These are phyloP conservation scores for Crepidodera aurea DNA, from an alignment of 2,888 invertebrate genomes.

Conservation along the genomic window DNA sequence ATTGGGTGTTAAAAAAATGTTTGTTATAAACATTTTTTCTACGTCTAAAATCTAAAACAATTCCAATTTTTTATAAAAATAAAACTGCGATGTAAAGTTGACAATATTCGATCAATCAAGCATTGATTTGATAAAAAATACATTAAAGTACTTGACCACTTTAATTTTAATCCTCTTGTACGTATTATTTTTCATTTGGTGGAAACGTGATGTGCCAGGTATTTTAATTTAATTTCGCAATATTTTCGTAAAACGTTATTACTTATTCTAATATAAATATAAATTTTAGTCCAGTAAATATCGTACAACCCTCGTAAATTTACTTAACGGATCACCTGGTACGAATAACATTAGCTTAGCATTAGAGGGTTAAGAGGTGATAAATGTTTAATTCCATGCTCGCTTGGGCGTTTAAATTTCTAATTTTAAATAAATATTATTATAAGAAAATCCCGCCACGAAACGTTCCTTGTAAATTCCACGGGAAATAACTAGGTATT, in stretches of 20 bases:
- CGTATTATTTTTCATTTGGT: not conserved
- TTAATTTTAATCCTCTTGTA: not conserved
- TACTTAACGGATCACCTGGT: not conserved
- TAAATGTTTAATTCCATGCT: constrained; percentile 18
- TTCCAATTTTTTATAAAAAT: too few relatives aligned
- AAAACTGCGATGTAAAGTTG: not conserved
- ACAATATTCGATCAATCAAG: not conserved
- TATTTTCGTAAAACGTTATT: too few relatives aligned
- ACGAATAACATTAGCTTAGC: not conserved
- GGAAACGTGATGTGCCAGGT: too few relatives aligned
- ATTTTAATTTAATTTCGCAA: too few relatives aligned
- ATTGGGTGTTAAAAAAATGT: too few relatives aligned
- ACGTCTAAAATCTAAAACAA: too few relatives aligned
- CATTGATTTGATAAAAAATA: not conserved
- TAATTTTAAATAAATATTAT: constrained; percentile 28
- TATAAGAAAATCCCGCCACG: constrained; percentile 3
- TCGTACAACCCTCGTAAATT: not conserved
- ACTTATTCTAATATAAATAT: too few relatives aligned
- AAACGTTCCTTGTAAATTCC: constrained; percentile 17
- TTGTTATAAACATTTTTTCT: too few relatives aligned
- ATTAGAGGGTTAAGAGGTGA: constrained; percentile 1
- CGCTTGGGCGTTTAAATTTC: constrained; percentile 18
- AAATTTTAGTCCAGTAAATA: too few relatives aligned
- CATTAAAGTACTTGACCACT: not conserved
- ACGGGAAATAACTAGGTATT: constrained; percentile 17